Conservation (phyloP, 2,888 invertebrate species). For the Callosobruchus maculatus region DNA sequence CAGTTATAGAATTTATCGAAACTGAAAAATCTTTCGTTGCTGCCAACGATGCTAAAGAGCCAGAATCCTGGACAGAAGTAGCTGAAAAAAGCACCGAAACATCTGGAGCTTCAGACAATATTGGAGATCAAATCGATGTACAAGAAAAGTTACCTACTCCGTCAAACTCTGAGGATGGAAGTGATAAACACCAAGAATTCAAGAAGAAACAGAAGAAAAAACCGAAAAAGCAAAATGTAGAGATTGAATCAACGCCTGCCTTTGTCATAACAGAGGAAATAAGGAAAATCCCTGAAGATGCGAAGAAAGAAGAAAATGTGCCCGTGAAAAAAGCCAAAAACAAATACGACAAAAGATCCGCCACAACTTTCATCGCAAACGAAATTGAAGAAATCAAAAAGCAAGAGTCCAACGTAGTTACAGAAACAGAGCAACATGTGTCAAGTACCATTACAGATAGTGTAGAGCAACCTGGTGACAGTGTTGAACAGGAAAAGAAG, state of each 20-base stretch:
- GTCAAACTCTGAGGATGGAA: background rate
- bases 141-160: background rate
- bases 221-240: background rate
- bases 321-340: background rate
- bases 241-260: slow-evolving; percentile 4
- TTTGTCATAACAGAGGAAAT: slow-evolving; percentile 23
- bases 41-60: background rate
- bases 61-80: background rate
- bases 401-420: background rate
- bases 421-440: background rate
- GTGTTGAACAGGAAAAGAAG: background rate
- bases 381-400: background rate
- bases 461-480: background rate
- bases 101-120: background rate
- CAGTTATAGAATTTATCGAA: background rate
- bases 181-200: background rate
- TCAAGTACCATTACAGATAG: background rate
- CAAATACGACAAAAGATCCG: background rate
- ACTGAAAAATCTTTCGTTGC: background rate
- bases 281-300: slow-evolving; percentile 4
- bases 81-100: background rate
- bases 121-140: background rate
- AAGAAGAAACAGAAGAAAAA: slow-evolving; percentile 1
- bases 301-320: slow-evolving; percentile 1
- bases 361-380: background rate